phyloP scores from a whole-genome alignment of 2,888 invertebrate genomes.

The Sesamia inferens region DNA sequence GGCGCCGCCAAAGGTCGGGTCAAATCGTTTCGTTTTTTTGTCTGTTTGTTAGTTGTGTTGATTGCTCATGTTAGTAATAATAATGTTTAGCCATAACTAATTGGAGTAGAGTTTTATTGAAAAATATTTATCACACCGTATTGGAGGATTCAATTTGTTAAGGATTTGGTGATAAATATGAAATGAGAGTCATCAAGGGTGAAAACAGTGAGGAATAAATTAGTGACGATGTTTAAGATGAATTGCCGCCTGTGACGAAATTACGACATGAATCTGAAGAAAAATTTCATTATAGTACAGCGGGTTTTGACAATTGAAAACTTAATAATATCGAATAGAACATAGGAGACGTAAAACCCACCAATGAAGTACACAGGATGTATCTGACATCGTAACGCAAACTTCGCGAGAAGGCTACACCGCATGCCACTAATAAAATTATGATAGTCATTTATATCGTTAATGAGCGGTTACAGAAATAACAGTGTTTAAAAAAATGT shows the following conservation, averaged over 20 bases:
- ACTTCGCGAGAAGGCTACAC: too few relatives aligned
- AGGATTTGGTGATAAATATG: slow-evolving; percentile 44
- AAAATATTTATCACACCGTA: slow-evolving; percentile 74
- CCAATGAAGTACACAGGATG: not conserved
- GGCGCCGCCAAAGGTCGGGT: slow-evolving; percentile 88
- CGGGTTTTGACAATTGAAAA: not conserved
- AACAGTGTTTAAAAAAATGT: too few relatives aligned
- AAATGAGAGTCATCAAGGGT: slow-evolving; percentile 9
- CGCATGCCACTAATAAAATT: too few relatives aligned
- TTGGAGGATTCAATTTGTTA: slow-evolving; percentile 57
- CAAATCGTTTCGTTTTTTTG: slow-evolving; percentile 83
- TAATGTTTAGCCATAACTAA: slow-evolving; percentile 86
- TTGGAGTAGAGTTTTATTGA: slow-evolving; percentile 88
- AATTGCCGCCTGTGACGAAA: not conserved
- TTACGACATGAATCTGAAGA: too few relatives aligned
- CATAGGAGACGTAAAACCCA: not conserved
- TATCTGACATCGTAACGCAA: too few relatives aligned
- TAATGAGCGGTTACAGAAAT: too few relatives aligned
- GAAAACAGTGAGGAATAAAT: slow-evolving; percentile 7
- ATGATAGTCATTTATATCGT: too few relatives aligned
- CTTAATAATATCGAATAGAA: not conserved
- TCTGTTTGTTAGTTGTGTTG: slow-evolving; percentile 81
- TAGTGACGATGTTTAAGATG: not conserved
- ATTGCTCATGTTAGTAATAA: slow-evolving; percentile 85
- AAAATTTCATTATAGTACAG: not conserved